A percentile compares a stretch with the other conserved stretches of the same genome.
Conservation (phyloP, 2,113 vertebrate genomes). For the Varanus salvator region DNA sequence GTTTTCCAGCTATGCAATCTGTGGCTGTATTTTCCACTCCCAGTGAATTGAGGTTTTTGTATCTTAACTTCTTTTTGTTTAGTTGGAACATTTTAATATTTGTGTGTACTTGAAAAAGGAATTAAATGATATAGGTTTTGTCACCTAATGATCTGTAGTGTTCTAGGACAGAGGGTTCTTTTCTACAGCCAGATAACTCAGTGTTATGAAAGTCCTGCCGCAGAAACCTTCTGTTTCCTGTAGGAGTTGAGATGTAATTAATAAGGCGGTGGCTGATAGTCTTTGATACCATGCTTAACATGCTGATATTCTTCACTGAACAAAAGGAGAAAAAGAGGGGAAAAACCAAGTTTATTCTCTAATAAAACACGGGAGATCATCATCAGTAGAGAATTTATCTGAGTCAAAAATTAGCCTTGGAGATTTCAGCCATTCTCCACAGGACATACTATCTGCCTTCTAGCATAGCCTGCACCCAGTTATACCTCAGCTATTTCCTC, state of each 20-base stretch:
- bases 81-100: neutral
- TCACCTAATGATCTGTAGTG: slow-evolving; percentile 90
- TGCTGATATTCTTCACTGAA: slow-evolving; percentile 87
- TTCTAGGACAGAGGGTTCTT: slow-evolving; percentile 59
- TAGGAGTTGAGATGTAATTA: slow-evolving; percentile 81
- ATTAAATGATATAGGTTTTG: neutral
- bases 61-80: neutral
- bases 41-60: neutral
- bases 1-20: neutral
- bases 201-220: slow-evolving; percentile 79
- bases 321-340: slow-evolving; percentile 44
- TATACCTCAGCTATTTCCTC: neutral
- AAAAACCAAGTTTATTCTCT: slow-evolving; percentile 29
- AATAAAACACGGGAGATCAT: slow-evolving; percentile 1
- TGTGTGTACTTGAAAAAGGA: neutral
- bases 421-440: neutral
- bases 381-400: neutral
- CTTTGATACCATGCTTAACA: slow-evolving; percentile 90
- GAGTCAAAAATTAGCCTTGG: neutral
- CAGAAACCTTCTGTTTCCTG: slow-evolving; percentile 83
- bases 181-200: slow-evolving; percentile 50
- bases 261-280: slow-evolving; percentile 74
- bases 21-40: neutral
- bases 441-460: neutral
- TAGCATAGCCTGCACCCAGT: neutral